Evolutionary conservation across 2,797 vertebrate genomes (phyloP), one percentile per base, ranked within the genome.

Genomic region (Acipenser oxyrinchus): DNA sequence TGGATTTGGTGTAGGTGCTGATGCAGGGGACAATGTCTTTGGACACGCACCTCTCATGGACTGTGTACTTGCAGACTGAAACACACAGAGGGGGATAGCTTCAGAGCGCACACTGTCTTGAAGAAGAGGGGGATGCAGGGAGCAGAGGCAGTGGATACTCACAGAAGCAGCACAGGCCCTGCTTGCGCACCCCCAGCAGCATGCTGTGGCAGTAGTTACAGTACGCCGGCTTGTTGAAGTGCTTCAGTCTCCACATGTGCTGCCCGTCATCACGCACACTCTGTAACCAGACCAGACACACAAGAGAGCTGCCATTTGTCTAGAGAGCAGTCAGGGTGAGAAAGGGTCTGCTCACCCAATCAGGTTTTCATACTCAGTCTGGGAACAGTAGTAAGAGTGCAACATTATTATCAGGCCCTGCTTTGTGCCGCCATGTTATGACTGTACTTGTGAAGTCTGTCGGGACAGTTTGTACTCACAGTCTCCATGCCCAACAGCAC

Each of bases 171-270:
- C 94, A 92, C 73, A 98, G 91, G 78, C 94, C 95, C 85, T 98
- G 95, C 79, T 97, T 98, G 73, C 95, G 87, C 0, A 97, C 92
- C 0, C 95, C 95, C 68, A 96, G 86, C 78, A 98, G 84, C 91
- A 97, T 95, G 70, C 90, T 83, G 59, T 90, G 93, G 85, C 95
- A 98, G 86, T 89, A 94, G 84, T 97, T 97, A 84, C 95, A 98
- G 86, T 95, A 98, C 59, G 94, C 93, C 0, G 94, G 94, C 67
- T 95, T 96, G 87, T 95, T 97, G 89, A 98, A 98, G 80, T 97
- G 94, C 84, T 97, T 98, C 84, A 98, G 81, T 78, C 87, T 93
- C 95, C 95, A 98, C 49, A 92, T 88, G 0, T 98, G 95, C 63
- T 94, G 92, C 13, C 95, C 95, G 0, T 98, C 95, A 0, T 96